These are phyloP conservation scores for Oplegnathus fasciatus DNA, from an alignment of 2,113 vertebrate genomes.

Conservation along the genomic window DNA sequence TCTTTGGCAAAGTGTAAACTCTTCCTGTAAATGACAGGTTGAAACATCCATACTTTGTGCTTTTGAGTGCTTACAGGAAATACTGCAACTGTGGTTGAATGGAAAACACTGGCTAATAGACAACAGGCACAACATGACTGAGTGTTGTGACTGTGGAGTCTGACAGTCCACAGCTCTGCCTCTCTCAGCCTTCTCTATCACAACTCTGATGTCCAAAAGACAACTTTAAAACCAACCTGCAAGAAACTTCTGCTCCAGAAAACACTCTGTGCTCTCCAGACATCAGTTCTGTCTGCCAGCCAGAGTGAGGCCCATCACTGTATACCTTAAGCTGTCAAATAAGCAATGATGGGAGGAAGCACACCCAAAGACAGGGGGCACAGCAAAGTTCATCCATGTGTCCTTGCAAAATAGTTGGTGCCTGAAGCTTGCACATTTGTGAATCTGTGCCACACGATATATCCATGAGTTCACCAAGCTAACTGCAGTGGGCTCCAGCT, in stretches of 20 bases:
- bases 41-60: not conserved
- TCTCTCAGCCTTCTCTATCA: not conserved
- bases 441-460: not conserved
- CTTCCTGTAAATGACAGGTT: not conserved
- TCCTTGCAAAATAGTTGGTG: not conserved
- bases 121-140: slow-evolving; percentile 7
- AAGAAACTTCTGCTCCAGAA: not conserved
- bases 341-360: not conserved
- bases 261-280: not conserved
- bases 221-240: not conserved
- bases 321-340: not conserved
- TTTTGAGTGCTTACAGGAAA: slow-evolving; percentile 39
- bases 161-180: slow-evolving; percentile 7
- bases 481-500: not conserved
- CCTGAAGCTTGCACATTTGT: not conserved
- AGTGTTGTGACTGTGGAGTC: not conserved
- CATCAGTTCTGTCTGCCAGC: not conserved
- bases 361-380: not conserved
- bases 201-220: not conserved
- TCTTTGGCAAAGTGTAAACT: not conserved
- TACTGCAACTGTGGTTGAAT: slow-evolving; percentile 38
- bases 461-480: not conserved
- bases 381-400: not conserved
- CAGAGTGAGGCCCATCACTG: not conserved
- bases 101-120: slow-evolving; percentile 29